phyloP scores from a whole-genome alignment of 2,797 vertebrate species.

The Sebastes hubbsi region DNA sequence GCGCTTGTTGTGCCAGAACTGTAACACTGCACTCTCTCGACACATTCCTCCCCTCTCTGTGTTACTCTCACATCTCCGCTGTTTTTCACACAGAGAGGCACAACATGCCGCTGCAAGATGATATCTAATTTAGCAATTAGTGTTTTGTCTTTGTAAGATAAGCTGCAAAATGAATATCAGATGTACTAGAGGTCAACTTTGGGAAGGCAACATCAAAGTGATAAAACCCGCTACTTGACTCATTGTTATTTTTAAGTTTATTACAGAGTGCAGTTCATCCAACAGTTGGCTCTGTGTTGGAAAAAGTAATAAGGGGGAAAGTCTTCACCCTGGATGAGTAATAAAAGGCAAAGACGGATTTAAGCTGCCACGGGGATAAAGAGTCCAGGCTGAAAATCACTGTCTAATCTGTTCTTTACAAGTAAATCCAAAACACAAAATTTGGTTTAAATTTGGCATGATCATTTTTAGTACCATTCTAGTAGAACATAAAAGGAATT shows the following conservation, averaged over 20 bases:
- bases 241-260: conserved; percentile 11
- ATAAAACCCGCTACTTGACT: background rate
- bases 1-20: conserved; percentile 35
- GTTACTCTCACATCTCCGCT: conserved; percentile 64
- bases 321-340: conserved; percentile 40
- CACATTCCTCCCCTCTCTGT: conserved; percentile 72
- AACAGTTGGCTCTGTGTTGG: conserved; percentile 36
- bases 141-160: background rate
- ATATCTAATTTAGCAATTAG: conserved; percentile 38
- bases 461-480: background rate
- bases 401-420: conserved; percentile 60
- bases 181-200: background rate
- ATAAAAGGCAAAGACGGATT: conserved; percentile 63
- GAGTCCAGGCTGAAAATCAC: conserved; percentile 60
- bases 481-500: background rate
- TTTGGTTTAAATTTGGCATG: conserved; percentile 26
- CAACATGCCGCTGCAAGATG: conserved; percentile 35
- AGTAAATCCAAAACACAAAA: conserved; percentile 51
- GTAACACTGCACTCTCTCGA: conserved; percentile 60
- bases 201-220: background rate
- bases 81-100: conserved; percentile 49
- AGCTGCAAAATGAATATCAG: conserved; percentile 1
- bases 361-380: conserved; percentile 60
- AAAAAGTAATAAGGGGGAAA: conserved; percentile 39
- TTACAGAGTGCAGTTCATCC: conserved; percentile 6